Conservation (phyloP, 2,797 vertebrate genomes). For the Austrolebias charrua region DNA sequence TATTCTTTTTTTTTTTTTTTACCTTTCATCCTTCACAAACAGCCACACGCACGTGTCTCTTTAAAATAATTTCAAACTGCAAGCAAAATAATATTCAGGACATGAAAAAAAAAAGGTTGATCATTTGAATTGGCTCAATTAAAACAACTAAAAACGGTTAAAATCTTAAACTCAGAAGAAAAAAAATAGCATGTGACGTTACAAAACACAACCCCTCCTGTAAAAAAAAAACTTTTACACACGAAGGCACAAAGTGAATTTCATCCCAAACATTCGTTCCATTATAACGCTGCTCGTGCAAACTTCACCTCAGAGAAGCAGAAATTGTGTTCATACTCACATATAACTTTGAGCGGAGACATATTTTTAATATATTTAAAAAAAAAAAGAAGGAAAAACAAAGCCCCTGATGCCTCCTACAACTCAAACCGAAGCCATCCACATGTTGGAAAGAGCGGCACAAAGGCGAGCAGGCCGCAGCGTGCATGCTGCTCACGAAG, state of each 20-base stretch:
- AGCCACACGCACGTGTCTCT: background rate
- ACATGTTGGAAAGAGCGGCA: slow-evolving; percentile 41
- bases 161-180: too few species aligned
- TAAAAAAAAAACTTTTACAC: too few species aligned
- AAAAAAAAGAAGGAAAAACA: slow-evolving; percentile 3
- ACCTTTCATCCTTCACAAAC: background rate
- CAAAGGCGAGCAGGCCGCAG: slow-evolving; percentile 47
- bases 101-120: background rate
- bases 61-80: background rate
- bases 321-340: slow-evolving; percentile 51
- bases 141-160: too few species aligned
- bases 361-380: background rate
- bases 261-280: background rate
- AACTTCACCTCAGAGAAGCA: slow-evolving; percentile 40
- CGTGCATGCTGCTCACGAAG: slow-evolving; percentile 38
- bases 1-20: background rate
- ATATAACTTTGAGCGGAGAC: slow-evolving; percentile 28
- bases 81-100: background rate
- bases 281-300: slow-evolving; percentile 30
- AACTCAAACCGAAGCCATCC: slow-evolving; percentile 47
- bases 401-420: slow-evolving; percentile 13
- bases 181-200: too few species aligned
- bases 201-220: too few species aligned
- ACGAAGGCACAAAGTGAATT: background rate
- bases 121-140: too few species aligned